Conservation (phyloP, 2,113 vertebrate species). For the Aegithalos caudatus region DNA sequence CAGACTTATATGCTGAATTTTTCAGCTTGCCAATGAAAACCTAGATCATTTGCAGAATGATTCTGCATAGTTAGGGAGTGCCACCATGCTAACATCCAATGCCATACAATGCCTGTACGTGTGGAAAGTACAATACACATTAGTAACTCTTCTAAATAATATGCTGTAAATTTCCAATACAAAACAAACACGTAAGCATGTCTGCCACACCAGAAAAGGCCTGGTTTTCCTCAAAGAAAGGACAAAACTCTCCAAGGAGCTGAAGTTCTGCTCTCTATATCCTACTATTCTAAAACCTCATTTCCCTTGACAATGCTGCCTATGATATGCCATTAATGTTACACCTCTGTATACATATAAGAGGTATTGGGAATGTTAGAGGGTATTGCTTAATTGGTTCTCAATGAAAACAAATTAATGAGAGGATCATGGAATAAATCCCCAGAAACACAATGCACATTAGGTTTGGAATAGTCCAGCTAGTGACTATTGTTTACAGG, state of each 20-base stretch:
- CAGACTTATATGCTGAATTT: neutral
- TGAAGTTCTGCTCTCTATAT: neutral
- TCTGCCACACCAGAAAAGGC: neutral
- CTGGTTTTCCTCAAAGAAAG: neutral
- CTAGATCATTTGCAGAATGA: neutral
- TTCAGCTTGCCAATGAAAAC: neutral
- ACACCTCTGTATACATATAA: rapidly evolving
- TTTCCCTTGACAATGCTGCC: neutral
- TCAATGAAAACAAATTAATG: neutral
- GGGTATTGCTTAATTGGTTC: neutral
- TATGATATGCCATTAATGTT: neutral
- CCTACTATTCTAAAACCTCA: neutral
- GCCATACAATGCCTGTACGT: neutral
- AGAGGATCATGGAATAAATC: neutral
- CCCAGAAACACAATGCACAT: neutral
- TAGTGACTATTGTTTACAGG: neutral
- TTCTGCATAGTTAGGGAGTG: neutral
- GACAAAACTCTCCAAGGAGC: neutral
- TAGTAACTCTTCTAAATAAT: neutral
- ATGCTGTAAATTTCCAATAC: neutral
- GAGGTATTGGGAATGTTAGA: neutral
- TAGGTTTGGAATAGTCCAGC: neutral
- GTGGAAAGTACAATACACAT: neutral
- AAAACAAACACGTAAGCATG: neutral
- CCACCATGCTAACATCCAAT: neutral